Conservation (phyloP, 2,888 invertebrate genomes). For the Galeopsomyia nigrocyanea region DNA sequence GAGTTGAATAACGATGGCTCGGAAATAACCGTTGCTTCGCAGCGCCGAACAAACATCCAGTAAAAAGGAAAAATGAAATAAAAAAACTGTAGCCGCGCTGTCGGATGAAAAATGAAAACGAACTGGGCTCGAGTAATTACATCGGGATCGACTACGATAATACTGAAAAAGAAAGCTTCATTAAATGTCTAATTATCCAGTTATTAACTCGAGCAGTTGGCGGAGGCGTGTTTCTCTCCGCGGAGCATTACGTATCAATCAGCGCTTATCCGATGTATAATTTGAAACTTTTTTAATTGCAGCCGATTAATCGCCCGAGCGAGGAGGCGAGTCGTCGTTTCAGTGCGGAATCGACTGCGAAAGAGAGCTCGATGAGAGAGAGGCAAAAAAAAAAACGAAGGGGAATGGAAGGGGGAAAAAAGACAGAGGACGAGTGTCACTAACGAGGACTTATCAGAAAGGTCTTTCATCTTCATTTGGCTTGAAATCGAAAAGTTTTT, state of each 20-base stretch:
- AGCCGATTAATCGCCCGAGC: conserved; percentile 24
- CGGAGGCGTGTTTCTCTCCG: not conserved
- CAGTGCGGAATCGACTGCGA: conserved; percentile 43
- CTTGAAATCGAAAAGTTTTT: conserved; percentile 46
- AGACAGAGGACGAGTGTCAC: conserved; percentile 16
- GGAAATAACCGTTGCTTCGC: too few relatives aligned
- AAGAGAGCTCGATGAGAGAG: conserved; percentile 23
- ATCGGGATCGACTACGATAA: conserved; percentile 4
- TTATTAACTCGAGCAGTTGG: conserved; percentile 11
- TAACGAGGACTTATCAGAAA: conserved; percentile 51
- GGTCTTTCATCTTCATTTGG: conserved; percentile 57
- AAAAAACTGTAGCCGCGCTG: not conserved
- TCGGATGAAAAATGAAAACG: not conserved
- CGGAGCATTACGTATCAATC: conserved; percentile 36
- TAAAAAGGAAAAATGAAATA: too few relatives aligned
- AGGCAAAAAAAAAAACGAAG: not conserved
- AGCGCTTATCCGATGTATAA: conserved; percentile 43
- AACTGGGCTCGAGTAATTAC: too few relatives aligned
- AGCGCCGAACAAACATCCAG: too few relatives aligned
- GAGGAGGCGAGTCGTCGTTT: conserved; percentile 4
- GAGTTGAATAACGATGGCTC: too few relatives aligned
- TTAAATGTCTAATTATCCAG: conserved; percentile 38
- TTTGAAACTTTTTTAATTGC: conserved; percentile 46
- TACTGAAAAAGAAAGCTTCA: conserved; percentile 8
- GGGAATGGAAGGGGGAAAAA: not conserved